Base-by-base conservation (phyloP, 2,888 invertebrate genomes). In the Drosophila hamatofila region DNA sequence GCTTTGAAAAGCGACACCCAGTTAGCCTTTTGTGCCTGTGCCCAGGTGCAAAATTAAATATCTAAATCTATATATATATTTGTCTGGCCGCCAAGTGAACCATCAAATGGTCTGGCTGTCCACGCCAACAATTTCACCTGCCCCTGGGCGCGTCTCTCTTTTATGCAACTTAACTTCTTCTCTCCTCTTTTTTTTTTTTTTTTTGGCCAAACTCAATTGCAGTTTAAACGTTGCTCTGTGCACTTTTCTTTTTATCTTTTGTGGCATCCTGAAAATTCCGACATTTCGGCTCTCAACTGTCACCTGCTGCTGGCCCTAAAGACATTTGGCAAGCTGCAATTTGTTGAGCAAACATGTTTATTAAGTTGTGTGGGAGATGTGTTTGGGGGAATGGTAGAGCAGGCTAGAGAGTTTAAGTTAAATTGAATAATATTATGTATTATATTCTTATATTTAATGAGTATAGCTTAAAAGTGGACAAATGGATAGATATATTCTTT, bases 121-220 rank as follows among this genome's bases (percentile, higher is more conserved):
- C 39, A 18, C 41, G n/a, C 30, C 21, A 35, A 33, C 48, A 61
- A 42, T 57, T 67, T 59, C 49, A 62, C 48, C 58, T 56, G 48
- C 35, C 37, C 37, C 52, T 9, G 18, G 60, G 44, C 35, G 18
- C 21, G 39, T 33, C n/a, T 54, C n/a, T 54, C 49, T 27, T 16
- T 12, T 21, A 18, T 63, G 64, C 60, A 68, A 18, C 54, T 48
- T 33, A 33, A 12, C 44, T 35, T 39, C n/a, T 11, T n/a, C 9
- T 14, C 11, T 21, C 4, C 14, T 11, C 9, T 30, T 30, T 25
- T 33, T 33, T 33, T 9, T 30, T 35, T 55, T 11, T n/a, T 37
- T 58, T 57, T 63, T 51, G 11, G 52, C 52, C 49, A 46, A 51
- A 48, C 69, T 67, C 65, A 70, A 79, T 65, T 79, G 79, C 70